phyloP scores from a whole-genome alignment of 2,888 invertebrate genomes.

The Ceramica pisi region DNA sequence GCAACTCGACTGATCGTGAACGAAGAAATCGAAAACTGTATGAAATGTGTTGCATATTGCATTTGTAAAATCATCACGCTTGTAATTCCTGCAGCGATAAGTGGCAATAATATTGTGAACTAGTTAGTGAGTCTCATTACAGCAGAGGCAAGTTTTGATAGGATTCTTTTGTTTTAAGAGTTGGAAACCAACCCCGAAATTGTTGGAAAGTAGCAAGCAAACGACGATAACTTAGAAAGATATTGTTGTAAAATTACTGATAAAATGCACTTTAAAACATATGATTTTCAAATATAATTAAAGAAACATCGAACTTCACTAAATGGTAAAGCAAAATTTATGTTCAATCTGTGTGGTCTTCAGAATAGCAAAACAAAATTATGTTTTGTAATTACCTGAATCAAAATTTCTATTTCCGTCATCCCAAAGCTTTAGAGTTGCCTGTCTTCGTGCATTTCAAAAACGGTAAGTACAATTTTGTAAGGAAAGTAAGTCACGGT shows the following conservation, averaged over 20 bases:
- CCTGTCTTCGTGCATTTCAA: constrained; percentile 26
- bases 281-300: not conserved
- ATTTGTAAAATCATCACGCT: constrained; percentile 6
- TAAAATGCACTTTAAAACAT: not conserved
- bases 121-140: not conserved
- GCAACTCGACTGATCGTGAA: constrained; percentile 64
- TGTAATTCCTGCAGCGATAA: not conserved
- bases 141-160: not conserved
- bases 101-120: too few species aligned
- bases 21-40: constrained; percentile 78
- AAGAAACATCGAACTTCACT: constrained; percentile 32
- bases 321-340: constrained; percentile 70
- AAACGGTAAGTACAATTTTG: constrained; percentile 59
- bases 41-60: constrained; percentile 35
- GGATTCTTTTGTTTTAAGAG: not conserved
- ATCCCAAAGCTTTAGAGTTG: constrained; percentile 19
- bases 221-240: not conserved
- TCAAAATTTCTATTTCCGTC: constrained; percentile 9
- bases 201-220: not conserved
- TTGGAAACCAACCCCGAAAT: not conserved
- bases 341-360: constrained; percentile 65
- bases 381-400: constrained; percentile 8
- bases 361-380: constrained; percentile 18
- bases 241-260: not conserved
- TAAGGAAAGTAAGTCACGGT: constrained; percentile 81